A percentile compares a stretch with the other conserved stretches of the same genome.
These are phyloP conservation scores for Tribolium freemani DNA, from an alignment of 2,888 invertebrate species.

Conservation along the genomic window DNA sequence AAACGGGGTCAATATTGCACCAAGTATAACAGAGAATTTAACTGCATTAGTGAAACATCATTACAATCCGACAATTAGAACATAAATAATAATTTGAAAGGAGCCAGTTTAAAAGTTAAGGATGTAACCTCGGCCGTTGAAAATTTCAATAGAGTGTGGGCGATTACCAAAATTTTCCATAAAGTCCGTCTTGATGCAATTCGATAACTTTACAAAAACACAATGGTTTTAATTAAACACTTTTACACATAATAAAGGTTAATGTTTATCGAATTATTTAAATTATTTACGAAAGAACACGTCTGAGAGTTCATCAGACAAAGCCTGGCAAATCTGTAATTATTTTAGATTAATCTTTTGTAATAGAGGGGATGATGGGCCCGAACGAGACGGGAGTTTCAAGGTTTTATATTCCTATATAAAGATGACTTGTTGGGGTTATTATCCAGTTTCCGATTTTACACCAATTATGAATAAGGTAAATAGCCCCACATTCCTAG, in stretches of 20 bases:
- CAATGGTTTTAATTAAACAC: background rate
- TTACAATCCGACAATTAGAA: background rate
- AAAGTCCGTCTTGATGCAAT: background rate
- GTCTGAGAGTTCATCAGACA: slow-evolving; percentile 7
- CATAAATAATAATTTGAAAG: slow-evolving; percentile 6
- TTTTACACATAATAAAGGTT: background rate
- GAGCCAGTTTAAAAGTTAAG: slow-evolving; percentile 23
- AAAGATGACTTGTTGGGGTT: slow-evolving; percentile 37
- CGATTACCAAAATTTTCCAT: background rate
- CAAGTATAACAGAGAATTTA: background rate
- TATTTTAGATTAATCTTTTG: slow-evolving; percentile 10
- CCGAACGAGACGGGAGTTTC: slow-evolving; percentile 43
- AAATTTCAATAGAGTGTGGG: background rate
- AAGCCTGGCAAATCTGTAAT: slow-evolving; percentile 4
- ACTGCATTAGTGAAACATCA: background rate
- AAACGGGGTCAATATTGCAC: background rate
- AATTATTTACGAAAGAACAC: slow-evolving; percentile 18
- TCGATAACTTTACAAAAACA: background rate
- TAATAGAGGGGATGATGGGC: slow-evolving; percentile 30
- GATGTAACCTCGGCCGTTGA: slow-evolving; percentile 12
- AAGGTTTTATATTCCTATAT: slow-evolving; percentile 45
- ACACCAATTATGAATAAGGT: slow-evolving; percentile 46
- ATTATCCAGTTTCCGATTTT: slow-evolving; percentile 45
- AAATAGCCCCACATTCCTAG: slow-evolving; percentile 11
- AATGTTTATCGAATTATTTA: slow-evolving; percentile 3